Percentiles rank a stretch among this genome's conserved stretches.
phyloP scores from a whole-genome alignment of 2,888 invertebrate genomes.

The Drosophila nr. perissopoda region DNA sequence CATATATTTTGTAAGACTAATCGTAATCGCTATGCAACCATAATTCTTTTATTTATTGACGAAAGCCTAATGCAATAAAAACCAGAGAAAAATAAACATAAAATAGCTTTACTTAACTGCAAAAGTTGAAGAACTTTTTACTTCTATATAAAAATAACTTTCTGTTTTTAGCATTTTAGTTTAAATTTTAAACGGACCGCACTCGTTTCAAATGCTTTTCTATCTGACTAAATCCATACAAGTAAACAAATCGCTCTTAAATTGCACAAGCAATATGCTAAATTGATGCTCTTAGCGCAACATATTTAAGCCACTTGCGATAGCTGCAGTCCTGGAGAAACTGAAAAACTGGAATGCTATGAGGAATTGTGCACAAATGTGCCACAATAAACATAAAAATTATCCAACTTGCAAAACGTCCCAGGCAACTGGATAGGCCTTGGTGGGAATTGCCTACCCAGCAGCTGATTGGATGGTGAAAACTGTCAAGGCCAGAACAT shows the following conservation, averaged over 20 bases:
- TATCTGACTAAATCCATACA: conserved; percentile 32
- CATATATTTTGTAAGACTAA: conserved; percentile 38
- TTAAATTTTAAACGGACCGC: conserved; percentile 26
- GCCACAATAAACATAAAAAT: too few species aligned
- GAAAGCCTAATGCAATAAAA: conserved; percentile 45
- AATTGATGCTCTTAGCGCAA: neutral
- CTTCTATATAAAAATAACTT: conserved; percentile 17
- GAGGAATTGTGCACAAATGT: too few species aligned
- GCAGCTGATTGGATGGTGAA: neutral
- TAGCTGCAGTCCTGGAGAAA: neutral
- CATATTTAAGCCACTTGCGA: neutral
- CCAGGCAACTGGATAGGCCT: neutral
- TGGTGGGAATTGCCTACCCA: rapidly evolving
- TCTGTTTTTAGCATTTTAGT: conserved; percentile 54
- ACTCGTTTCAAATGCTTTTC: conserved; percentile 18
- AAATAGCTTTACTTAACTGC: neutral
- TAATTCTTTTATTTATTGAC: conserved; percentile 48
- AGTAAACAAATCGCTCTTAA: conserved; percentile 1
- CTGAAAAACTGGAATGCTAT: too few species aligned
- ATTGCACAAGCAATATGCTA: neutral
- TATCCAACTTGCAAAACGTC: too few species aligned
- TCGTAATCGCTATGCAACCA: conserved; percentile 16
- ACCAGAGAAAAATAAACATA: neutral
- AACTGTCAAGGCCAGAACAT: conserved; percentile 9
- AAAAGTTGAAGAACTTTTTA: conserved; percentile 1